Conservation (phyloP, 92 coral and sea anemone genomes). For the Porites evermanni region DNA sequence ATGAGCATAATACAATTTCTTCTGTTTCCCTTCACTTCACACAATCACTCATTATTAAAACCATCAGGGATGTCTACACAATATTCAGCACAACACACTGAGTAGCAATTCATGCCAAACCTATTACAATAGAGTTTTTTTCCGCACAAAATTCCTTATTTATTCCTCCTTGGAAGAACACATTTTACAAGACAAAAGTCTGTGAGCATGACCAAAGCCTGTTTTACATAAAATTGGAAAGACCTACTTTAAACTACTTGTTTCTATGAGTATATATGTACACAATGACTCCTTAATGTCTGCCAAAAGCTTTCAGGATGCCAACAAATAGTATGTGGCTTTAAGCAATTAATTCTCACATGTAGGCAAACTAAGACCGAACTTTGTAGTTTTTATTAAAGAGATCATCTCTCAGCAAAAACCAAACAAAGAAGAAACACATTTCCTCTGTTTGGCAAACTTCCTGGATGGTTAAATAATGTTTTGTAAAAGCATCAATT, state of each 20-base stretch:
- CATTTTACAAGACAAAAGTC: background rate
- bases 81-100: background rate
- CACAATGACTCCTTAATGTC: constrained; percentile 12
- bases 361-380: background rate
- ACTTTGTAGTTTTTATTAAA: background rate
- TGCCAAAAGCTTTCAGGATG: constrained; percentile 40
- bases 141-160: background rate
- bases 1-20: too few relatives aligned
- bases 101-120: background rate
- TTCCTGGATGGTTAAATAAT: constrained; percentile 24
- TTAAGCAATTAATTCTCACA: constrained; percentile 15
- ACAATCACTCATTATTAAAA: too few relatives aligned
- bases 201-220: constrained; percentile 3
- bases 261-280: constrained; percentile 9
- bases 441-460: constrained; percentile 26
- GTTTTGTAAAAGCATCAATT: background rate
- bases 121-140: background rate
- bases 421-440: constrained; percentile 23
- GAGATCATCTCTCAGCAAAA: constrained; percentile 26
- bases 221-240: constrained; percentile 12
- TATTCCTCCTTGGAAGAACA: background rate
- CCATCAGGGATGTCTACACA: too few relatives aligned
- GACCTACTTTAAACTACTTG: constrained; percentile 8
- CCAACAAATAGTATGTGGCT: constrained; percentile 10
- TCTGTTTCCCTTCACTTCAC: too few relatives aligned